These are phyloP conservation scores for Paracanthobrama guichenoti DNA, from an alignment of 2,113 vertebrate species.

Conservation along the genomic window DNA sequence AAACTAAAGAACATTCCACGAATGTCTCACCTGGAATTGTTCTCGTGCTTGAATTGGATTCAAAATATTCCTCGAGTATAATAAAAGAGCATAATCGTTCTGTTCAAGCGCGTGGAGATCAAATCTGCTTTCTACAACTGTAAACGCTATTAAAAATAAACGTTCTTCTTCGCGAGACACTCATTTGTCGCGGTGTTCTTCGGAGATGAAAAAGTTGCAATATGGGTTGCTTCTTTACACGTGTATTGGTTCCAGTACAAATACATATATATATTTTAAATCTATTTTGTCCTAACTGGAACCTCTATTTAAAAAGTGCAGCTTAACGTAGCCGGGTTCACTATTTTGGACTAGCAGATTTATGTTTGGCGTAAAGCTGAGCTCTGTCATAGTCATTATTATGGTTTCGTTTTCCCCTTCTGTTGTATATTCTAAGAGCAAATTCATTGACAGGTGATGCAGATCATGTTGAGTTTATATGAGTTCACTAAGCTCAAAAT, in stretches of 20 bases:
- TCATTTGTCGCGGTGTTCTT: background rate
- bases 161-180: background rate
- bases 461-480: slow-evolving; percentile 25
- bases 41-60: background rate
- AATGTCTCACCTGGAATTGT: background rate
- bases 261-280: background rate
- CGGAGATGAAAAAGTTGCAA: background rate
- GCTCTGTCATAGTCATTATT: slow-evolving; percentile 23
- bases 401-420: background rate
- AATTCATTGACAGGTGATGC: slow-evolving; percentile 25
- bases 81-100: background rate
- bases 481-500: slow-evolving; percentile 23
- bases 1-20: background rate
- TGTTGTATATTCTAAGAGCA: background rate
- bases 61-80: background rate
- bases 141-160: background rate
- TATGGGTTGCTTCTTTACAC: background rate
- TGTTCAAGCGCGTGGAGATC: background rate
- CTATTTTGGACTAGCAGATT: slow-evolving; percentile 20
- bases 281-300: background rate
- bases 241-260: background rate
- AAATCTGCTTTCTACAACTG: background rate
- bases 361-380: slow-evolving; percentile 13
- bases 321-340: background rate
- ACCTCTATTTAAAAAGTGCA: background rate